phyloP scores from a whole-genome alignment of 53 echinoderm and acorn worm species.

The Apostichopus leukothele region DNA sequence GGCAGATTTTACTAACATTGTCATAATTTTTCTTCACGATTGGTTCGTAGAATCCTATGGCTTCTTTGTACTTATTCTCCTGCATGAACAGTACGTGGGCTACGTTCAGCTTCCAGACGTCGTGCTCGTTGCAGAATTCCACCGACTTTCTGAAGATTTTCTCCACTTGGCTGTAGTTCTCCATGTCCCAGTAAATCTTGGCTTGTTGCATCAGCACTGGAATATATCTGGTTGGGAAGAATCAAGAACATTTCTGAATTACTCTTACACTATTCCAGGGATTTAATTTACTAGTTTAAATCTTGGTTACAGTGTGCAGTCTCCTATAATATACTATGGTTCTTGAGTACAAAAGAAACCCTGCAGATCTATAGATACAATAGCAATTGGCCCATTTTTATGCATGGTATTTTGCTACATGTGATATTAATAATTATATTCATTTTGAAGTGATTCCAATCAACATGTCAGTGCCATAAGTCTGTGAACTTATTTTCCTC shows the following conservation, averaged over 20 bases:
- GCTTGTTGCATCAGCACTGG: conserved; percentile 98
- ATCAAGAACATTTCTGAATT: background rate
- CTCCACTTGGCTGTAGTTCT: conserved; percentile 96
- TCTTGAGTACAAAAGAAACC: too few relatives aligned
- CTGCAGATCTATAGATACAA: too few relatives aligned
- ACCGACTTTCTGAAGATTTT: conserved; percentile 99
- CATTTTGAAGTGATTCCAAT: too few relatives aligned
- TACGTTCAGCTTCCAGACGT: conserved; percentile 96
- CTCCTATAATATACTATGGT: too few relatives aligned
- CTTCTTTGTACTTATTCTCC: conserved; percentile 98
- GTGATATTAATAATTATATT: too few relatives aligned
- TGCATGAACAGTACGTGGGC: conserved; percentile 99
- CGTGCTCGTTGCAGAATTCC: conserved; percentile 99
- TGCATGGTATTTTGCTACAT: too few relatives aligned
- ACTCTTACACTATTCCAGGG: background rate
- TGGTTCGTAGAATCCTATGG: conserved; percentile 97
- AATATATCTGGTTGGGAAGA: conserved; percentile 68
- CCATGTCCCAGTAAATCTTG: conserved; percentile 97
- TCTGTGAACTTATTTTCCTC: too few relatives aligned
- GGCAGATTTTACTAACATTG: conserved; percentile 69
- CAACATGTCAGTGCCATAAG: too few relatives aligned
- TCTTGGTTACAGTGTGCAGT: too few relatives aligned
- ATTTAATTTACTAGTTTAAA: background rate
- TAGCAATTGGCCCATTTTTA: too few relatives aligned
- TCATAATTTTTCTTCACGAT: conserved; percentile 99